phyloP scores from a whole-genome alignment of 1,140 invertebrate species.

The Aphidius ervi region DNA sequence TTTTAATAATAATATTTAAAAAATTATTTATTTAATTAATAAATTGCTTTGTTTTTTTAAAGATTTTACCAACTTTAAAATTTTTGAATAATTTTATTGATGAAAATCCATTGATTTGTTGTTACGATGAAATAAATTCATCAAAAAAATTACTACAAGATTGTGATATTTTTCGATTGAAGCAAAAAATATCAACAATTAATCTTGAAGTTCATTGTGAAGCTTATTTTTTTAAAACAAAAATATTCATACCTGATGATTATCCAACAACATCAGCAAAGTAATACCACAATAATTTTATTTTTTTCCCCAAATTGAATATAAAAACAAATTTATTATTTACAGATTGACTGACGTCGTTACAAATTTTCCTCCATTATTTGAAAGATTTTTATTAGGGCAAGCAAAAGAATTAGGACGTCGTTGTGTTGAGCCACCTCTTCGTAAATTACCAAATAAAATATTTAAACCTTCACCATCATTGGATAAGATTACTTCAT shows the following conservation, averaged over 20 bases:
- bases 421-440: slow-evolving; percentile 66
- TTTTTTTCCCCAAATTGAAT: neutral
- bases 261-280: slow-evolving; percentile 61
- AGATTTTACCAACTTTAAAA: slow-evolving; percentile 57
- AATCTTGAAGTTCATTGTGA: slow-evolving; percentile 58
- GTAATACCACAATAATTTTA: slow-evolving; percentile 41
- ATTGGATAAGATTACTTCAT: slow-evolving; percentile 58
- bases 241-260: slow-evolving; percentile 61
- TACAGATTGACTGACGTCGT: slow-evolving; percentile 58
- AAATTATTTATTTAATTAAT: slow-evolving; percentile 19
- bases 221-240: slow-evolving; percentile 60
- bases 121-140: slow-evolving; percentile 67
- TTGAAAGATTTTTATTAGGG: slow-evolving; percentile 60
- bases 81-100: slow-evolving; percentile 67
- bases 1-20: slow-evolving; percentile 10
- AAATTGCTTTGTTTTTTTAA: slow-evolving; percentile 20
- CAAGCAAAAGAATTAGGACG: slow-evolving; percentile 68
- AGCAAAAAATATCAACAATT: slow-evolving; percentile 65
- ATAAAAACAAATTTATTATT: neutral
- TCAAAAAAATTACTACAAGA: slow-evolving; percentile 56
- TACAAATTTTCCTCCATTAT: slow-evolving; percentile 64
- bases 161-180: slow-evolving; percentile 62
- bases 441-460: slow-evolving; percentile 52
- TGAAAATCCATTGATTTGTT: slow-evolving; percentile 70
- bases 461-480: slow-evolving; percentile 63